Evolutionary conservation across 1,140 invertebrate species (phyloP), one percentile per base, ranked within the genome.

Genomic region (Lysiphlebus fabarum): DNA sequence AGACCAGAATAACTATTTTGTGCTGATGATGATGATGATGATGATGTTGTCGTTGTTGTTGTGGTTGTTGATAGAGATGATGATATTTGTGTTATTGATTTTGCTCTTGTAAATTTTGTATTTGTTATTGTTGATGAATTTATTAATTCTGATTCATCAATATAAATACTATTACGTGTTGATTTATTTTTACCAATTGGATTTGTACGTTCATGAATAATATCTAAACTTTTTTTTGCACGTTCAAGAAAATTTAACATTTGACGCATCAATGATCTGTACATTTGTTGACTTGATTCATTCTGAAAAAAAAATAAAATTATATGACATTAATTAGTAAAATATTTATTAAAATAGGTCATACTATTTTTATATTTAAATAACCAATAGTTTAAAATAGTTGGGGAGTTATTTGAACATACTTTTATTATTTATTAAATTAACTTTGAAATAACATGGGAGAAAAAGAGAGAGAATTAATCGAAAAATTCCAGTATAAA

Each of bases 221-320:
- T 70, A 63, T 84, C 82, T 59, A 89, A 80, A 66, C 84, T 86
- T 55, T 84, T 84, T 62, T 86, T 85, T 8, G 87, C 85, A 71
- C 86, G 84, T 67, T 89, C 89, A 63, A 91, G 73, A 72, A 90
- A 91, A 37, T 84, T 83, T 12, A 88, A 83, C 44, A 90, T 86
- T 76, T 91, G 88, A 70, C 89, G 87, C 82, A 91, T 85, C 61
- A 91, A 82, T 9, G 87, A 87, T 65, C 86, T 83, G 72, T 90
- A 90, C 88, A 91, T 91, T 71, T 88, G 84, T 62, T 87, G 83
- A 72, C 85, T 90, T 26, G 86, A 82, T 74, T 90, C 88, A 62
- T 85, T 86, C 89, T 91, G 77, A 82, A 70, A 69, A 63, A 62
- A 49, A 53, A 56, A 11, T 48, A 36, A 44, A 33, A 51, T 10